A percentile compares a stretch with the other conserved stretches of the same genome.
phyloP scores from a whole-genome alignment of 2,888 invertebrate genomes.

The Lydus trimaculatus region DNA sequence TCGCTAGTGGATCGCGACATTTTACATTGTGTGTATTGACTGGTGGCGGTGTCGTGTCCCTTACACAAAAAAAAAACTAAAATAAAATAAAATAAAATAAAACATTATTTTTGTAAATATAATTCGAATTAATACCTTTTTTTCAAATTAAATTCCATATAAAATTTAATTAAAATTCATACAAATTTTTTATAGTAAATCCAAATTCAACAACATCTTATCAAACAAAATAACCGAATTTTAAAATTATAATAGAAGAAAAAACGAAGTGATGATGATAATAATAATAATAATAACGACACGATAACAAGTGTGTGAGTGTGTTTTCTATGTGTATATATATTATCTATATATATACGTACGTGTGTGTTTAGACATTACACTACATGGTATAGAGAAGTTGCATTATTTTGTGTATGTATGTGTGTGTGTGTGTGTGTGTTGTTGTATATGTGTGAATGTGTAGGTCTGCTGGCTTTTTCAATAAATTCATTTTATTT shows the following conservation, averaged over 20 bases:
- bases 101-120: neutral
- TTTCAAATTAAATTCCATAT: neutral
- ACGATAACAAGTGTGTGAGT: conserved; percentile 4
- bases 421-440: neutral
- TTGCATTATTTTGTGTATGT: neutral
- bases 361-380: conserved; percentile 4
- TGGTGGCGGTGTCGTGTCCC: conserved; percentile 64
- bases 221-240: too few species aligned
- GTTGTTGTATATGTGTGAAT: neutral
- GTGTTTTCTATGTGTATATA: neutral
- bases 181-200: too few species aligned
- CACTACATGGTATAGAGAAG: neutral
- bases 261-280: too few species aligned
- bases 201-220: too few species aligned
- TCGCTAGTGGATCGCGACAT: conserved; percentile 72
- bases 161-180: too few species aligned
- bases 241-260: too few species aligned
- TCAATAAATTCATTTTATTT: too few species aligned
- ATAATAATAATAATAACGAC: neutral
- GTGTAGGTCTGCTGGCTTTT: neutral
- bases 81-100: too few species aligned
- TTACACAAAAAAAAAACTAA: neutral
- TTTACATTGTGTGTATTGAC: conserved; percentile 73
- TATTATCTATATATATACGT: too few species aligned
- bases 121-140: conserved; percentile 1